Base-by-base conservation (phyloP, 2,888 invertebrate genomes). In the Erebia ligea region DNA sequence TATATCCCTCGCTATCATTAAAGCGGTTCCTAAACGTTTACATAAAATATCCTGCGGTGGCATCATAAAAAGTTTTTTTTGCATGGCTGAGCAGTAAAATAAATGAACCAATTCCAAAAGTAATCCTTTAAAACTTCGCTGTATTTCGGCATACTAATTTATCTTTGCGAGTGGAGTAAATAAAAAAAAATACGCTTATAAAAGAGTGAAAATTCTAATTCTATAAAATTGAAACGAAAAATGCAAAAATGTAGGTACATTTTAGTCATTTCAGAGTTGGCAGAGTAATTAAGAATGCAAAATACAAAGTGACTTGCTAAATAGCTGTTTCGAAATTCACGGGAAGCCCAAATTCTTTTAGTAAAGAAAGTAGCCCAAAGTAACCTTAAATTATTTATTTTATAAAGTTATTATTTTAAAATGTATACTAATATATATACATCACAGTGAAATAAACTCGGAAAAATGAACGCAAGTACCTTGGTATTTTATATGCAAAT, bases 101-200 rank as follows among this genome's bases (percentile, higher is more conserved):
- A 69, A 68, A 69, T 69, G 63, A 69, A 57, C 42, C 63, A 57
- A 63, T 56, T 57, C 48, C 62, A n/a, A 56, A 63, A 57, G 63
- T 57, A 63, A 63, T 69, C 68, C 62, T 62, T 63, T 63, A 69
- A 63, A 57, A 56, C 48, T 65, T 56, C 65, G 54, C 42, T 19
- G 42, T 42, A 42, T 65, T 65, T 65, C 54, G 65, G 54, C 56
- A 56, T 19, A 54, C 65, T 42, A 65, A 65, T 65, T 65, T 65
- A 65, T 65, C 64, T 65, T 19, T 54, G 65, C 42, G 65, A 52
- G 56, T 40, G 34, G 54, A 17, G 54, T 54, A 65, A 65, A 56
- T 54, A 65, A 54, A 64, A 56, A 65, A 15, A 9, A 40, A 11
- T 6, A 13, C 21, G 21, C 15, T 65, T 65, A 19, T 42, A n/a